Base-by-base conservation (phyloP, 2,113 vertebrate genomes). In the Crotophaga sulcirostris region DNA sequence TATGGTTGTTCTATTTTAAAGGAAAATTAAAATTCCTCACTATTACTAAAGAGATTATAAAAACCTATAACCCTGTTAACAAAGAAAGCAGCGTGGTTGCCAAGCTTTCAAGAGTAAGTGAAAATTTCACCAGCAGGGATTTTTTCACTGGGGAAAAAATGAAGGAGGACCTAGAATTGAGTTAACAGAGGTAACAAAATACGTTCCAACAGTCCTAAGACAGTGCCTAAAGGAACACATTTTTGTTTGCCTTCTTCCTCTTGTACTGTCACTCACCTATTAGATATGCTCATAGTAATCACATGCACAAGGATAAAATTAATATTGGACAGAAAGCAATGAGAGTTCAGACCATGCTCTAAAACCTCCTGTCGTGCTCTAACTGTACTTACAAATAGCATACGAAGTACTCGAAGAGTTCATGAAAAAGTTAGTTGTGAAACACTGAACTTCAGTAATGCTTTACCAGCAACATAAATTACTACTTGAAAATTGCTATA, bases 391-490 rank as follows among this genome's bases (percentile, higher is more conserved):
- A 78, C 11, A 89, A 74, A 72, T 42, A 79, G 15, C 44, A 70
- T 11, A 87, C 1, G 1, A 42, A 63, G 36, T 14, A 68, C 68
- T 47, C 81, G 56, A 75, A 93, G 91, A 87, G 13, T 16, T 24
- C 51, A 42, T 34, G 29, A 81, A 70, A 45, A 84, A 34, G 20
- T 2, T 12, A 60, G 63, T 44, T 76, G 58, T 84, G 63, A 93
- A 87, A 83, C n/a, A 83, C 34, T 70, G 67, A 87, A 60, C 58
- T 94, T 91, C 64, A 93, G 40, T 77, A 93, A 90, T 21, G 45
- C 10, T 38, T 94, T 80, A 63, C 63, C 80, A 77, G 82, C 84
- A 85, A 85, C 56, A 62, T 42, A 87, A 94, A 94, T 94, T 80
- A 55, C 78, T 90, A 77, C 54, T 91, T 80, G 51, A 73, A 51